phyloP scores from a whole-genome alignment of 2,113 vertebrate species.

The Saccopteryx leptura region DNA sequence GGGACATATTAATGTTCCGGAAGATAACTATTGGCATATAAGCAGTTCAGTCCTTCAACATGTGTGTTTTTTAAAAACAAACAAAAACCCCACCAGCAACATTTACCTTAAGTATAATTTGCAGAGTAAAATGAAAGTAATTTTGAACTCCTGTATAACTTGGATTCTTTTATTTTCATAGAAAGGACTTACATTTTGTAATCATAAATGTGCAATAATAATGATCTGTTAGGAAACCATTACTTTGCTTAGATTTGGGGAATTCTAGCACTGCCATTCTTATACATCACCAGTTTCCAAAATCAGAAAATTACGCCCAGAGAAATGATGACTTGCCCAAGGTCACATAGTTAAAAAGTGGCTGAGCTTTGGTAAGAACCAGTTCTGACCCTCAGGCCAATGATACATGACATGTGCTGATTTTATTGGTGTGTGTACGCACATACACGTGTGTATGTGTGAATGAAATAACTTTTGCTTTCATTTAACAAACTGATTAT shows the following conservation, averaged over 20 bases:
- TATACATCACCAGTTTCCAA: background rate
- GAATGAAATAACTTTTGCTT: constrained; percentile 25
- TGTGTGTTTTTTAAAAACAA: constrained; percentile 71
- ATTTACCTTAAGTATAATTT: constrained; percentile 72
- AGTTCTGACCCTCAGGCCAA: background rate
- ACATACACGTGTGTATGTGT: background rate
- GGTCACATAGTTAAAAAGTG: background rate
- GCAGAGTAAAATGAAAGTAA: constrained; percentile 52
- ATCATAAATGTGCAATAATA: background rate
- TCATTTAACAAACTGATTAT: constrained; percentile 23
- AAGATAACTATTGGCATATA: constrained; percentile 76
- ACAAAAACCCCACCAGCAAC: constrained; percentile 5
- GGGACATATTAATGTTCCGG: constrained; percentile 62
- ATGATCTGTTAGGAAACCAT: background rate
- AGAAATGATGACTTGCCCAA: background rate
- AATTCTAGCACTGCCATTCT: background rate
- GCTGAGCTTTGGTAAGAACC: background rate
- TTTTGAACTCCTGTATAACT: constrained; percentile 51
- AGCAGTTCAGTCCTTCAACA: constrained; percentile 79
- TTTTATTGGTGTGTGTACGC: background rate
- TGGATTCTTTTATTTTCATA: constrained; percentile 58
- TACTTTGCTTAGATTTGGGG: background rate
- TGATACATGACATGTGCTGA: background rate
- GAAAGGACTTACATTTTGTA: constrained; percentile 40
- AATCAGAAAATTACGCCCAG: background rate